Evolutionary conservation across 2,113 vertebrate genomes (phyloP).

Genomic region (Xyliphius kryptos): DNA sequence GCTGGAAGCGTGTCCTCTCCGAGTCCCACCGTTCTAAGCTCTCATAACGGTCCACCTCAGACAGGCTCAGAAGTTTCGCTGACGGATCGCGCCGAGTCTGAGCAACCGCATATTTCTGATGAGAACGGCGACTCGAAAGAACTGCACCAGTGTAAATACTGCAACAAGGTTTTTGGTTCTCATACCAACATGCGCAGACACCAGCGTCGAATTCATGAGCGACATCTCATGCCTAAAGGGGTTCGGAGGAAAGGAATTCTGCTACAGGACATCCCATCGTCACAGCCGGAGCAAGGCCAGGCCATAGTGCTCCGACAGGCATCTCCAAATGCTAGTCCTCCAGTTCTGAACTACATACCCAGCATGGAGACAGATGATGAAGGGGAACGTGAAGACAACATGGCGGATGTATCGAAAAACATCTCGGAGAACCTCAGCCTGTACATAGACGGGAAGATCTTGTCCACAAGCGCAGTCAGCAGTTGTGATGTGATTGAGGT

Average conservation of each 20-base stretch:
- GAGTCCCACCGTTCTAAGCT: constrained; percentile 50
- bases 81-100: constrained; percentile 49
- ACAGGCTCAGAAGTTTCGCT: constrained; percentile 49
- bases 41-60: constrained; percentile 52
- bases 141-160: constrained; percentile 89
- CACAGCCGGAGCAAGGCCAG: constrained; percentile 33
- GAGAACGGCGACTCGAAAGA: constrained; percentile 85
- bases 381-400: constrained; percentile 80
- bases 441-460: constrained; percentile 94
- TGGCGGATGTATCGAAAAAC: constrained; percentile 92
- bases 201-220: constrained; percentile 90
- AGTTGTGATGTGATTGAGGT: constrained; percentile 93
- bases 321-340: constrained; percentile 59
- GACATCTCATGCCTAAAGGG: constrained; percentile 91
- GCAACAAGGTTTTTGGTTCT: constrained; percentile 94
- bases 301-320: constrained; percentile 54
- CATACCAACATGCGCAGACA: constrained; percentile 96
- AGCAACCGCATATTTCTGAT: constrained; percentile 59
- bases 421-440: constrained; percentile 95
- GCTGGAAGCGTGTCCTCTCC: constrained; percentile 52
- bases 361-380: constrained; percentile 92
- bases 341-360: constrained; percentile 72
- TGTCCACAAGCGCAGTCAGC: constrained; percentile 77
- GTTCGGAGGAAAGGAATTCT: constrained; percentile 88
- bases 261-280: constrained; percentile 68